Evolutionary conservation across 2,888 invertebrate species (phyloP), one percentile per base, ranked within the genome.

Genomic region (Drepanosiphum platanoidis): DNA sequence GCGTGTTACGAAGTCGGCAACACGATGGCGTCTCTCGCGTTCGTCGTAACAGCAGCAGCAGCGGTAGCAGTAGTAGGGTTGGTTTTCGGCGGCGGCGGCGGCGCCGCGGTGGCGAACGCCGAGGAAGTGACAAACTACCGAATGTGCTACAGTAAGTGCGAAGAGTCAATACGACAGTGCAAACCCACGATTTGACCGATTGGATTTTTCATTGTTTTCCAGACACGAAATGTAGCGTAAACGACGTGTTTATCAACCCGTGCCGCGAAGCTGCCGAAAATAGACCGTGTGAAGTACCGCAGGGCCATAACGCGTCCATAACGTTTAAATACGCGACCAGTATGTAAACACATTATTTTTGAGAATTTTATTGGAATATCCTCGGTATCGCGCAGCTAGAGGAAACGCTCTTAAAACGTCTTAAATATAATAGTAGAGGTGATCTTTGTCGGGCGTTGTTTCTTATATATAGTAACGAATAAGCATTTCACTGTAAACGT

Each of bases 271-370:
- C 75, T 66, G 18, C 75, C 15, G 5, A 52, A 0, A 30, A 30
- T 3, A 30, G 39, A 39, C 36, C 75, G 15, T 82, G 82, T 27
- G 82, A 72, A 72, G 4, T 82, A 36, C 61, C 72, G 8, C 72
- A 89, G 32, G 64, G 72, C 13, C 2, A 15, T 5, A 82, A 71
- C n/a, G 61, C 61, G 8, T 61, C 82, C 0, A 72, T 82, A 72
- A 15, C 32, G 15, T 72, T 64, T 8, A 61, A 82, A 30, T 82
- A 72, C 64, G 42, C 9, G 61, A 27, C 82, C 11, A 15, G 82
- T 82, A 82, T 4, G 72, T 72, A 71, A 66, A 78, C 39, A n/a
- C n/a, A n/a, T n/a, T n/a, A n/a, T n/a, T n/a, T n/a, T n/a, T n/a
- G n/a, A n/a, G n/a, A n/a, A n/a, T n/a, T n/a, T n/a, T n/a, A n/a